Evolutionary conservation across 2,888 invertebrate genomes (phyloP), one percentile per base, ranked within the genome.

Genomic region (Amitus sp.): DNA sequence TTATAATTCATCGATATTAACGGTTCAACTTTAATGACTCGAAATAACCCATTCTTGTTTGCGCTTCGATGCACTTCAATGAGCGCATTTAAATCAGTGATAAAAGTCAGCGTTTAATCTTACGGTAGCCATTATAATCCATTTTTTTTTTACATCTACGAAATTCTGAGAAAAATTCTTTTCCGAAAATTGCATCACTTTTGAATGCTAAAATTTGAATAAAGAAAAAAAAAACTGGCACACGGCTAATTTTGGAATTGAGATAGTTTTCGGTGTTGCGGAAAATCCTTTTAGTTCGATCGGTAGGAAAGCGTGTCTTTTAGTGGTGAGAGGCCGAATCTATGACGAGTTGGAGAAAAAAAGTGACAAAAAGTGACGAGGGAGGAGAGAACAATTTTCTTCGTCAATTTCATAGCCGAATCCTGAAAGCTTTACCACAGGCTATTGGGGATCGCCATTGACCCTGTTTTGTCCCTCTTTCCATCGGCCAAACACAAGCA

Each of bases 401-500:
- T 45, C 52, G 56, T 56, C 37, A 53, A 56, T 53, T 66, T 67
- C 52, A 65, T 62, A 50, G 51, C 57, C 45, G 43, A 61, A 68
- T 58, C 45, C 46, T 55, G 34, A 53, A 51, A 61, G 62, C 65
- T 66, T 62, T 63, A 62, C 61, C 51, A 40, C 40, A 40, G 63
- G 56, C 63, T 67, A 73, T 70, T 69, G 48, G 64, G 45, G 42
- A 33, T 30, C 46, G 45, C 50, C 40, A 34, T 42, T 12, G 55
- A 37, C 53, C 28, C 59, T 59, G 63, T 62, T 65, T 62, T 66
- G 54, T 62, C 58, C 58, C 58, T 54, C 60, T 51, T 68, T 62
- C 74, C 73, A 74, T 75, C 74, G 70, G 67, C 52, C 53, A 33
- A 33, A 67, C 70, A 60, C 75, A 75, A 73, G 47, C 66, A 61